Evolutionary conservation across 1,140 invertebrate genomes (phyloP).

Genomic region (Popillia japonica): DNA sequence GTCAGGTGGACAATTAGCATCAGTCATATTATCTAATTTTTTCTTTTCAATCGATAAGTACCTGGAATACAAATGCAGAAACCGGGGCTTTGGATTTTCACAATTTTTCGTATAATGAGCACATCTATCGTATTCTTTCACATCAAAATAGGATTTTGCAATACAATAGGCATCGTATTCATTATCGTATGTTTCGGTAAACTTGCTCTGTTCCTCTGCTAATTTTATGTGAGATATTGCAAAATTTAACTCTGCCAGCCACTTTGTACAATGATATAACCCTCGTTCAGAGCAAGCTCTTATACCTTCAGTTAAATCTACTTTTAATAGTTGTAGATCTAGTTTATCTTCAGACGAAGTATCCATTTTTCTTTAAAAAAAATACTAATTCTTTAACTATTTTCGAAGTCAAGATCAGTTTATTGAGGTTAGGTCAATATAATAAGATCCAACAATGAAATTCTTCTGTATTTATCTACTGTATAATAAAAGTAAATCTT

Average conservation of each 20-base stretch:
- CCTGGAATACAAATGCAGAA: slow-evolving; percentile 78
- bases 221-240: slow-evolving; percentile 74
- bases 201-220: slow-evolving; percentile 57
- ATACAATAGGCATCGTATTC: slow-evolving; percentile 80
- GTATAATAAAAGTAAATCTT: too few species aligned
- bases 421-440: too few species aligned
- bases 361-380: slow-evolving; percentile 53
- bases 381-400: too few species aligned
- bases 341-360: slow-evolving; percentile 60
- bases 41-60: slow-evolving; percentile 92
- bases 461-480: too few species aligned
- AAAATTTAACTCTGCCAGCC: slow-evolving; percentile 85
- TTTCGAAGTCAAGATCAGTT: too few species aligned
- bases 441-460: too few species aligned
- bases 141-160: slow-evolving; percentile 90
- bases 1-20: slow-evolving; percentile 75
- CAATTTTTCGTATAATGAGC: slow-evolving; percentile 83
- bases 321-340: slow-evolving; percentile 70
- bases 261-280: slow-evolving; percentile 78
- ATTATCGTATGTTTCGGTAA: slow-evolving; percentile 61
- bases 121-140: slow-evolving; percentile 91
- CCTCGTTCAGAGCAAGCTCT: slow-evolving; percentile 75
- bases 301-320: slow-evolving; percentile 72
- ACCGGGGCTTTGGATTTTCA: slow-evolving; percentile 71
- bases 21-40: slow-evolving; percentile 83